Percentiles rank a stretch among this genome's conserved stretches.
Conservation (phyloP, 1,140 invertebrate genomes). For the Anadara kagoshimensis region DNA sequence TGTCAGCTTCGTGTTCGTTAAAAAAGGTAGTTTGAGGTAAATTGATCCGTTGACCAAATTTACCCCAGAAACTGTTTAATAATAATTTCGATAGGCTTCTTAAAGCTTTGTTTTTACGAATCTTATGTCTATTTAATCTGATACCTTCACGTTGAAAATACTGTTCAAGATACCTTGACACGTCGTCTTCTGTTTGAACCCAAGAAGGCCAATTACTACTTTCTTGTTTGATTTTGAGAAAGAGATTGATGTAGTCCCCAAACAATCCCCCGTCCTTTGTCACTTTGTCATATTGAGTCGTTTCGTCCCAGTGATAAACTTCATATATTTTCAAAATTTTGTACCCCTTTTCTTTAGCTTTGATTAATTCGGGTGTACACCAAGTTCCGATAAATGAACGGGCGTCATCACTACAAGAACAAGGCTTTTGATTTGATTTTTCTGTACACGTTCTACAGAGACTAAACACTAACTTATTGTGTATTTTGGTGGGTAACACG, state of each 20-base stretch:
- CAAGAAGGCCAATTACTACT: constrained; percentile 33
- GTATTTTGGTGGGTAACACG: constrained; percentile 6
- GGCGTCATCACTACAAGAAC: constrained; percentile 6
- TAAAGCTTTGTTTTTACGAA: constrained; percentile 69
- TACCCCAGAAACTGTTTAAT: constrained; percentile 61
- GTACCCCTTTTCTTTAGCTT: constrained; percentile 15
- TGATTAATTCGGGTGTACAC: not conserved
- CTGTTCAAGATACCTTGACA: constrained; percentile 56
- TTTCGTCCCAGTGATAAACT: constrained; percentile 25
- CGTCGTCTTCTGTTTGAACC: constrained; percentile 21
- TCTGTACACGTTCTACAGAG: constrained; percentile 12
- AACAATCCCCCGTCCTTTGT: constrained; percentile 34
- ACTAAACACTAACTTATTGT: constrained; percentile 10
- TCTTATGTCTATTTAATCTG: constrained; percentile 62
- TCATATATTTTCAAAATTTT: constrained; percentile 21
- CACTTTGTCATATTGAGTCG: constrained; percentile 35
- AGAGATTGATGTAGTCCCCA: constrained; percentile 43
- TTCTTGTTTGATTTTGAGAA: constrained; percentile 50
- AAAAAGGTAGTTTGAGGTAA: constrained; percentile 37
- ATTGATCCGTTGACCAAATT: constrained; percentile 45
- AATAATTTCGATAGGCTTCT: constrained; percentile 45
- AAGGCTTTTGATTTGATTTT: not conserved
- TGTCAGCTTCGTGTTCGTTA: constrained; percentile 35
- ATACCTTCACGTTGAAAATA: constrained; percentile 68
- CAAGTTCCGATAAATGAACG: constrained; percentile 8